Evolutionary conservation across 2,888 invertebrate genomes (phyloP), one percentile per base, ranked within the genome.

Genomic region (Aspidiotus rigidus): DNA sequence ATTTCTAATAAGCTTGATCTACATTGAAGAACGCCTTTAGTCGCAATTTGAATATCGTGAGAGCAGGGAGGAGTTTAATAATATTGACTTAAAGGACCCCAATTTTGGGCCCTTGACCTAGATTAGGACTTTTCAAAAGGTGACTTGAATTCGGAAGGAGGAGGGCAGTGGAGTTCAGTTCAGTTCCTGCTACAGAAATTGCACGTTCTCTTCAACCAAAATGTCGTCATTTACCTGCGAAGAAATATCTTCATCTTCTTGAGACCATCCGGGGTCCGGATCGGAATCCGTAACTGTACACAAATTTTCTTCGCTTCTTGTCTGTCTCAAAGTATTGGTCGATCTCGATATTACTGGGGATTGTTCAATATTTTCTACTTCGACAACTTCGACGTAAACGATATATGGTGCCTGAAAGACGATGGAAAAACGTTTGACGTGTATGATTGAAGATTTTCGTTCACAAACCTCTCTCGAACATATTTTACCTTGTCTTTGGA

Each of bases 331-430:
- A 62, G 66, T 62, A 54, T 67, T 64, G 44, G 67, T 64, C 11
- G 57, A 62, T 40, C 56, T 55, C 5, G 44, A 72, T 13, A 74
- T 73, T 16, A 97, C 85, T 0, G 93, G 88, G 67, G 91, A 89
- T 0, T 90, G 86, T 75, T 88, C 85, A 56, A 89, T 83, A 77
- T 91, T 89, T 70, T 88, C 86, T 64, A 92, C 88, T 79, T 95
- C 94, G 57, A 95, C 81, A 8, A 96, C 95, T 81, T 99, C 99
- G 70, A 98, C 91, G 80, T 98, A 99, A 77, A 99, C 89, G 77
- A 99, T 91, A 80, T 95, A 99, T 0, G 99, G 99, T 62, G 98
- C 96, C 88, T 89, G 74, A 55, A 77, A 76, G 6, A 49, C 10
- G 17, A 44, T 10, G 41, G 11, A 62, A 16, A 62, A 11, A 40